These are phyloP conservation scores for Procambarus virginalis DNA, from an alignment of 1,140 invertebrate genomes.

Conservation along the genomic window DNA sequence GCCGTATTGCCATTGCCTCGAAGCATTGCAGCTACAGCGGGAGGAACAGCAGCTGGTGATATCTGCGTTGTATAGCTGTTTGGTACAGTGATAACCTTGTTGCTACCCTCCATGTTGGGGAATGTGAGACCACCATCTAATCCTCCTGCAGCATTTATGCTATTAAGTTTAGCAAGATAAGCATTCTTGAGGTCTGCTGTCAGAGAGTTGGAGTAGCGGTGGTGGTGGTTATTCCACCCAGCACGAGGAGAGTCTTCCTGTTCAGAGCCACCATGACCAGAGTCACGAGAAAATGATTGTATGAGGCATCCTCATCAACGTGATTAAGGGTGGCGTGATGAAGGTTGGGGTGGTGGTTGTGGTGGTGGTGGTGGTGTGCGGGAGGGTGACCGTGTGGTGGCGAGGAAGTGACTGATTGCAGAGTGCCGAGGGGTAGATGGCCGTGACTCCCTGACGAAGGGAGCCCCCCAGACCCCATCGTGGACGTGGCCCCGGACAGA, in stretches of 20 bases:
- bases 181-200: slow-evolving; percentile 66
- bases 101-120: slow-evolving; percentile 51
- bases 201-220: slow-evolving; percentile 64
- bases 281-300: slow-evolving; percentile 81
- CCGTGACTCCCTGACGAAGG: slow-evolving; percentile 66
- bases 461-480: slow-evolving; percentile 70
- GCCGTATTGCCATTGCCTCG: slow-evolving; percentile 44
- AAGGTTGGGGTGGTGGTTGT: slow-evolving; percentile 67
- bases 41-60: slow-evolving; percentile 45
- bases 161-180: slow-evolving; percentile 65
- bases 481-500: slow-evolving; percentile 69
- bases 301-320: slow-evolving; percentile 80
- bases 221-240: slow-evolving; percentile 67
- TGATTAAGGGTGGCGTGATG: slow-evolving; percentile 64
- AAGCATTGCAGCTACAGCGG: slow-evolving; percentile 50
- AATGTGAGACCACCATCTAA: slow-evolving; percentile 46
- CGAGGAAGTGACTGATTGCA: slow-evolving; percentile 70
- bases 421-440: slow-evolving; percentile 66
- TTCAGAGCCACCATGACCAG: slow-evolving; percentile 80
- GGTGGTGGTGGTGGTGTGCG: slow-evolving; percentile 69
- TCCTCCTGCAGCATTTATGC: slow-evolving; percentile 58
- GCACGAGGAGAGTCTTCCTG: slow-evolving; percentile 79
- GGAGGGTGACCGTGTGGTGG: slow-evolving; percentile 63
- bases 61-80: slow-evolving; percentile 64
- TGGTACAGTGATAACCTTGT: slow-evolving; percentile 52